phyloP scores from a whole-genome alignment of 2,797 vertebrate genomes.

The Taenioides sp. region DNA sequence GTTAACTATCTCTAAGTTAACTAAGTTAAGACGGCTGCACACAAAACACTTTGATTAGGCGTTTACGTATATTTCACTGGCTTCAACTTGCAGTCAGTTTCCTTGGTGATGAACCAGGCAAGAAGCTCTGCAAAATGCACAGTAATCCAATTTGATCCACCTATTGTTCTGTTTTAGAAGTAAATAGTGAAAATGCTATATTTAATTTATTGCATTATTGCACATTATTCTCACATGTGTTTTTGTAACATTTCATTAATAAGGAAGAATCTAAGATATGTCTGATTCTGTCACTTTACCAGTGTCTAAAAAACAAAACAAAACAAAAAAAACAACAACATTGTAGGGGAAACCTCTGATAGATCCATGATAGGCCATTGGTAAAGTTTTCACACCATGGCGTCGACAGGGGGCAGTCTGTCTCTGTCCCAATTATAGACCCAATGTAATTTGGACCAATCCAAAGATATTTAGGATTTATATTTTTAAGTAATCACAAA shows the following conservation, averaged over 20 bases:
- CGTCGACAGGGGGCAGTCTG: neutral
- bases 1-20: too few relatives aligned
- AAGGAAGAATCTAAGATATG: too few relatives aligned
- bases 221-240: neutral
- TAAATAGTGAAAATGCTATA: neutral
- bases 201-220: neutral
- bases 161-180: neutral
- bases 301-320: too few relatives aligned
- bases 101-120: constrained; percentile 37
- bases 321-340: too few relatives aligned
- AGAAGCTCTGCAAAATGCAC: neutral
- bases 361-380: too few relatives aligned
- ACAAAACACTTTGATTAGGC: constrained; percentile 12
- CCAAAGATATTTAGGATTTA: too few relatives aligned
- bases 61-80: neutral
- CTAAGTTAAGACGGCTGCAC: neutral
- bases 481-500: neutral
- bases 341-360: too few relatives aligned
- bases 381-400: neutral
- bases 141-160: neutral
- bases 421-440: neutral
- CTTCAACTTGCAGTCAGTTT: constrained; percentile 23
- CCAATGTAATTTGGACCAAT: too few relatives aligned
- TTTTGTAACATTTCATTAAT: neutral
- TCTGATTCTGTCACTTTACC: too few relatives aligned